Conservation (phyloP, 2,888 invertebrate species). For the Heliconius erato region DNA sequence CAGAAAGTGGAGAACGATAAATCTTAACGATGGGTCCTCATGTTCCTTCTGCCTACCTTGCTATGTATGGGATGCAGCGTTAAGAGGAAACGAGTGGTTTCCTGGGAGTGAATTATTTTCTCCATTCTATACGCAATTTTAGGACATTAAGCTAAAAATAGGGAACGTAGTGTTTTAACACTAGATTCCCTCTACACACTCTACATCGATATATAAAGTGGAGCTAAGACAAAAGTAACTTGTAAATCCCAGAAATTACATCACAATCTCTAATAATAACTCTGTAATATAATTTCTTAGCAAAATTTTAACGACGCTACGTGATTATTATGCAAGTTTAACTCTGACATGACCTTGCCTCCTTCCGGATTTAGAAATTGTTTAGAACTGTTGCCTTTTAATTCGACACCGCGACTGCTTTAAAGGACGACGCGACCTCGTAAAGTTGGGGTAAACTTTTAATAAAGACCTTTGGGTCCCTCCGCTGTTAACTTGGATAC, state of each 20-base stretch:
- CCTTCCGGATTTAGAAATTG: slow-evolving; percentile 25
- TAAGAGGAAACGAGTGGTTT: no score
- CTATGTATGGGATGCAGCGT: no score
- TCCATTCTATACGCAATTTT: no score
- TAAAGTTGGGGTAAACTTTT: slow-evolving; percentile 38
- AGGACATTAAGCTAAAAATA: no score
- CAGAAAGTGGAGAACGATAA: no score
- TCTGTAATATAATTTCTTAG: neutral
- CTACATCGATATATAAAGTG: no score
- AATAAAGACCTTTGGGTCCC: slow-evolving; percentile 42
- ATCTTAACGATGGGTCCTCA: no score
- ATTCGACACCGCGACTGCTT: slow-evolving; percentile 31
- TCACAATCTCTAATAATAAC: neutral
- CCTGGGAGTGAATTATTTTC: neutral
- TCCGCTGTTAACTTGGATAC: slow-evolving; percentile 13
- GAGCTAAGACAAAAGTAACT: neutral
- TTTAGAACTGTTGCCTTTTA: slow-evolving; percentile 25
- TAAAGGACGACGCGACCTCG: slow-evolving; percentile 23
- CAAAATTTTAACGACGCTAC: neutral
- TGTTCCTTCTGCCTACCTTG: no score
- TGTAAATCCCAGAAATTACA: neutral
- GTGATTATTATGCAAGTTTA: neutral
- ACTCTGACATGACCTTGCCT: slow-evolving; percentile 22
- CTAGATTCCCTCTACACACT: no score
- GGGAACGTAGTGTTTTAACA: no score